Evolutionary conservation across 30 jellyfish, hydroid and myxozoan species (phyloP).

Genomic region (Pseudorhiza aurosa): DNA sequence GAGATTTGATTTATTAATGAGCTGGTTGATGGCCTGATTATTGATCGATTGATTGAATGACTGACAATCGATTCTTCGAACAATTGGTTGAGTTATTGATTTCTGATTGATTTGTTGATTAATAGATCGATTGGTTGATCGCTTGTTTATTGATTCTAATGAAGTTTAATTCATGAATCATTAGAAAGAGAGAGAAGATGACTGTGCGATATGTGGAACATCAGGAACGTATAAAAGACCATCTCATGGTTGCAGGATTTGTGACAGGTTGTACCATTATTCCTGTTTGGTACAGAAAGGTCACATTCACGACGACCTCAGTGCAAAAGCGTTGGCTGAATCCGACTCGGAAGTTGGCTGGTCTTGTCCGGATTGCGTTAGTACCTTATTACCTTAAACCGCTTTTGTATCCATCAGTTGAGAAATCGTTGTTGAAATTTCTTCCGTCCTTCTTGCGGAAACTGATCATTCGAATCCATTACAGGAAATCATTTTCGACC

Average conservation of each 20-base stretch:
- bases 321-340: slow-evolving; percentile 32
- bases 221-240: slow-evolving; percentile 33
- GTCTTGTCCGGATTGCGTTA: slow-evolving; percentile 79
- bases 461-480: neutral
- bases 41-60: too few relatives aligned
- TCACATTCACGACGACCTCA: slow-evolving; percentile 15
- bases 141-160: neutral
- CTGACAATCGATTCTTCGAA: too few relatives aligned
- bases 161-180: neutral
- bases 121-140: neutral
- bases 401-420: too few relatives aligned
- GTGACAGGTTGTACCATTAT: slow-evolving; percentile 58
- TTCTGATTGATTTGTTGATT: too few relatives aligned
- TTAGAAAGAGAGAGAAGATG: slow-evolving; percentile 16
- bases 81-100: too few relatives aligned
- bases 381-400: slow-evolving; percentile 6
- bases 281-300: slow-evolving; percentile 52
- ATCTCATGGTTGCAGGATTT: slow-evolving; percentile 57
- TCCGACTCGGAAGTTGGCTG: slow-evolving; percentile 54
- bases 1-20: neutral
- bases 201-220: slow-evolving; percentile 25
- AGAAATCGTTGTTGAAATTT: too few relatives aligned
- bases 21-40: neutral
- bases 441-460: neutral
- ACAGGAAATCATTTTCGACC: slow-evolving; percentile 43